Base-by-base conservation (phyloP, 2,888 invertebrate genomes). In the Ptychoptera contaminata region DNA sequence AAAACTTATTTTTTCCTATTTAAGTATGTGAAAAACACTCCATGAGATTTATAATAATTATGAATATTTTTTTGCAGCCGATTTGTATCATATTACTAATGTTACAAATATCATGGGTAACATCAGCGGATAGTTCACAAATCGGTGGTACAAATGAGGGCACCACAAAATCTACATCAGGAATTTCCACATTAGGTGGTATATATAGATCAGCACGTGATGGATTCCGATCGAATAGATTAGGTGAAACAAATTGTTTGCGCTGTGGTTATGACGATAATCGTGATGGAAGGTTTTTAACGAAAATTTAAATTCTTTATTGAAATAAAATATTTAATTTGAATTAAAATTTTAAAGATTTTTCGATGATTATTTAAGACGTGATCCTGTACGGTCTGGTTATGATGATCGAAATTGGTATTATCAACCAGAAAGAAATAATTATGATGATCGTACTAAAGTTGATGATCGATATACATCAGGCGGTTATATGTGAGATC, bases 381-480 rank as follows among this genome's bases (percentile, higher is more conserved):
- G 32, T 11, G 9, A 32, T 7, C 32, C 32, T 3, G 11, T 9
- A 11, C 32, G 32, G 2, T 7, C 32, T 9, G 32, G 32, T 39
- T 49, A 50, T 37, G 50, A 52, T 30, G 51, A 53, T 44, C 38
- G 52, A 10, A 52, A 50, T 46, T 54, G 54, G 54, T 54, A 54
- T 45, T 49, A 50, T 42, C 51, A 51, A 45, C 48, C 52, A n/a
- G 54, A 53, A 44, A 40, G 46, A 44, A 46, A 50, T 46, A 49
- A 52, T 5, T 53, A 57, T 44, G 54, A 56, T 37, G 49, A 48
- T 43, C 52, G 51, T 4, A 46, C 47, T 35, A 43, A 47, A 10
- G 40, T 31, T 11, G 34, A 43, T 15, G 30, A 38, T 42, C 31
- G 43, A n/a, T 43, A 42, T 12, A 34, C 6, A 12, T 2, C 34